Evolutionary conservation across 2,113 vertebrate genomes (phyloP).

Genomic region (Siphamia tubifer): DNA sequence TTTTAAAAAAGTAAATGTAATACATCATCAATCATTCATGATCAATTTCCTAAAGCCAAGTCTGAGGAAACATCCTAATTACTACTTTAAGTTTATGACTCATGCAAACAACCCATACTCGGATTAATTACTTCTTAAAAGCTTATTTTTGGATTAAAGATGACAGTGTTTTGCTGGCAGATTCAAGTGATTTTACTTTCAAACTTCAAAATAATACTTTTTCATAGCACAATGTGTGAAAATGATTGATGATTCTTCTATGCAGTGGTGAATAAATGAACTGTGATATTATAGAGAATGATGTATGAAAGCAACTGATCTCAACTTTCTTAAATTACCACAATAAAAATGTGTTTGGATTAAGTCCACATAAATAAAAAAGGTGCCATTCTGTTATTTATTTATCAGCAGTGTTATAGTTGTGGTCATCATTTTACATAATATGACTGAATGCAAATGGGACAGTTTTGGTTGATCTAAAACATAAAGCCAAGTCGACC

Average conservation of each 20-base stretch:
- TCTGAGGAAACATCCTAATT: slow-evolving; percentile 15
- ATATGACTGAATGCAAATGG: too few relatives aligned
- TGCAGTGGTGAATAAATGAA: not conserved
- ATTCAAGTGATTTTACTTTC: too few relatives aligned
- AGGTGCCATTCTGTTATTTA: not conserved
- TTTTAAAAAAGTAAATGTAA: not conserved
- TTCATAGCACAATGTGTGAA: not conserved
- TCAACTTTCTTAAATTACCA: not conserved
- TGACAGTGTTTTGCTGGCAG: not conserved
- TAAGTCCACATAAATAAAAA: not conserved
- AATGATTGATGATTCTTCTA: not conserved
- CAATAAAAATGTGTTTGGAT: not conserved
- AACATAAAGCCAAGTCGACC: too few relatives aligned
- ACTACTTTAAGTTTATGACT: slow-evolving; percentile 17
- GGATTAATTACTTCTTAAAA: not conserved
- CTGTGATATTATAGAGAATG: not conserved
- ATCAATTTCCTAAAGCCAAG: slow-evolving; percentile 4
- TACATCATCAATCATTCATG: slow-evolving; percentile 17
- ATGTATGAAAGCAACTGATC: not conserved
- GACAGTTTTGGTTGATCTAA: too few relatives aligned
- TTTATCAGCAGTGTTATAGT: not conserved
- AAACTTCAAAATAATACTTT: not conserved
- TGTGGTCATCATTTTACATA: too few relatives aligned
- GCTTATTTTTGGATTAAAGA: not conserved
- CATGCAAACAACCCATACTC: not conserved